Percentiles rank a stretch among this genome's conserved stretches.
Conservation (phyloP, 2,888 invertebrate genomes). For the Aromia moschata region DNA sequence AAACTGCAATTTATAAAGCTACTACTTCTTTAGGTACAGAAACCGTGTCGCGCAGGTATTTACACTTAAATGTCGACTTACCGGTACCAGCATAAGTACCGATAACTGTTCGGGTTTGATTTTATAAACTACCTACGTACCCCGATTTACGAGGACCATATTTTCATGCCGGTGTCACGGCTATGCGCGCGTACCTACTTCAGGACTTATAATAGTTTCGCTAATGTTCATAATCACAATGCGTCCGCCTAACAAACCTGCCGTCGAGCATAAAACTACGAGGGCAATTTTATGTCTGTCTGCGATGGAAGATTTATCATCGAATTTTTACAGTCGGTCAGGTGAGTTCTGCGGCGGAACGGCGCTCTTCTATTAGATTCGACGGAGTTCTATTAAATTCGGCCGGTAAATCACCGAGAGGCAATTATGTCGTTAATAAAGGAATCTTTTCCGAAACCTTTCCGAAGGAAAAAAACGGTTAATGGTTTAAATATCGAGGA, state of each 20-base stretch:
- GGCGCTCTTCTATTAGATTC: conserved; percentile 4
- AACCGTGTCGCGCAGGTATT: too few species aligned
- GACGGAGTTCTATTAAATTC: conserved; percentile 10
- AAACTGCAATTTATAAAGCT: too few species aligned
- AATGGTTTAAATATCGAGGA: not conserved
- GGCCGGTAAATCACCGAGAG: conserved; percentile 6
- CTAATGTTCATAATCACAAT: not conserved
- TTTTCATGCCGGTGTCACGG: too few species aligned
- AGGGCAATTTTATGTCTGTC: conserved; percentile 14
- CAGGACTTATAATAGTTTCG: not conserved
- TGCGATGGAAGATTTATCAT: conserved; percentile 15
- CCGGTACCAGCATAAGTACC: too few species aligned
- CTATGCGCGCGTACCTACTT: not conserved
- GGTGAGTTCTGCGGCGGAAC: not conserved
- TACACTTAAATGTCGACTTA: too few species aligned
- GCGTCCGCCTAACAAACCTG: conserved; percentile 1
- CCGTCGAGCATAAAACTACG: conserved; percentile 4
- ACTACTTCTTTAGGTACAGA: too few species aligned
- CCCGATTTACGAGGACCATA: too few species aligned
- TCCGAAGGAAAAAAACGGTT: not conserved
- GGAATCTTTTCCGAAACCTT: conserved; percentile 3
- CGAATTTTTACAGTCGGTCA: conserved; percentile 8
- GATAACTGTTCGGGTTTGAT: too few species aligned
- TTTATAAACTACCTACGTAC: too few species aligned
- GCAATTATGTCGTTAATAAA: conserved; percentile 6